Base-by-base conservation (phyloP, 2,113 vertebrate genomes). In the Cathartes aura region DNA sequence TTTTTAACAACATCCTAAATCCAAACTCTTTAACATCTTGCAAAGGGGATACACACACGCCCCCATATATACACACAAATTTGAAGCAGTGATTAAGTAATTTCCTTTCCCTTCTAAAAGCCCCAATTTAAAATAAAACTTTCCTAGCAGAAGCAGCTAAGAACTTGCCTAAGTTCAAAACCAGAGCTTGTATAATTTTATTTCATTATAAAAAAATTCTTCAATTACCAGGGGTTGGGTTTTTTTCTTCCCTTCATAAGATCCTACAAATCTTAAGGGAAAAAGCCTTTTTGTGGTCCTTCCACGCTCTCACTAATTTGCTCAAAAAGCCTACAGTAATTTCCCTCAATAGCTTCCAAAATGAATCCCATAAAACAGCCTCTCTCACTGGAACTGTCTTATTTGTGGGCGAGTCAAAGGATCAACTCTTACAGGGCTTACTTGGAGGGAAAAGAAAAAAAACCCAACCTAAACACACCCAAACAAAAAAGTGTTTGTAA, bases 311-410 rank as follows among this genome's bases (percentile, higher is more conserved):
- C 55, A 55, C 82, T 90, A 94, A 95, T 96, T 96, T 96, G 84
- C 82, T 95, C 59, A 88, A 82, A 96, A 92, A 85, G 71, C 90
- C 86, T 94, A 32, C 71, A 71, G 72, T 90, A 62, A 92, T 90
- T 94, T 95, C 82, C 72, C 82, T 86, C 78, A 95, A 92, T 34
- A 86, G 48, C 79, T 95, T 94, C 82, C 88, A 90, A 90, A 94
- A 94, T 68, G 53, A 95, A 90, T 48, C 53, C 78, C 45, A 68
- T 80, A 91, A 90, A 95, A 68, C 55, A 70, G 71, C 67, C 62
- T 80, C 30, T 85, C 90, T 90, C 82, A 66, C 53, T 66, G 45
- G 48, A 82, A 85, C 53, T 42, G 18, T 52, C 62, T 90, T 58
- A 80, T 43, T 47, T 68, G 34, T 20, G 42, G 50, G 53, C 4